A percentile compares a stretch with the other conserved stretches of the same genome.
These are phyloP conservation scores for Apeltes quadracus DNA, from an alignment of 2,113 vertebrate species.

Conservation along the genomic window DNA sequence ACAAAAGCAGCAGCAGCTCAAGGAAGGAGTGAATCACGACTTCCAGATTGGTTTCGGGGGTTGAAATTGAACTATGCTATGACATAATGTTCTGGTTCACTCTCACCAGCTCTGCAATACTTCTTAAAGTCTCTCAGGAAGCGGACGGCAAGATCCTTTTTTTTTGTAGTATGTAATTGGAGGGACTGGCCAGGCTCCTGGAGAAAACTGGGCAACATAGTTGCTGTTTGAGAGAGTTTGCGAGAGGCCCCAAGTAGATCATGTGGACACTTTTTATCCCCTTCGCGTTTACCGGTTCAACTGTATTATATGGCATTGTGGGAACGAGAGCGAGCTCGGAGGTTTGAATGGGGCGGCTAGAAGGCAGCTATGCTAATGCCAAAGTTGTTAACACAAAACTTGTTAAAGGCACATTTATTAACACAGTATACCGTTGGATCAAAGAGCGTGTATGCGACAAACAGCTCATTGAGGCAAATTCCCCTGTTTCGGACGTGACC, in stretches of 20 bases:
- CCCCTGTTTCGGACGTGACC: not conserved
- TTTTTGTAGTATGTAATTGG: not conserved
- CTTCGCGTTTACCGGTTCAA: not conserved
- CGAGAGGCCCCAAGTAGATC: not conserved
- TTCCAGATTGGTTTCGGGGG: slow-evolving; percentile 53
- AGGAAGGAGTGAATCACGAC: slow-evolving; percentile 71
- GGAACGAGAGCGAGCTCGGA: not conserved
- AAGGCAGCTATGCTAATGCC: too few relatives aligned
- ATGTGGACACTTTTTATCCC: not conserved
- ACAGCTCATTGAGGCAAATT: not conserved
- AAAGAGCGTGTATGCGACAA: not conserved
- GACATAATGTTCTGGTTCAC: slow-evolving; percentile 49
- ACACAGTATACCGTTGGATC: not conserved
- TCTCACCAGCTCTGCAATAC: slow-evolving; percentile 34
- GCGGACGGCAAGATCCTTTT: slow-evolving; percentile 9
- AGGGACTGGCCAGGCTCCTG: not conserved
- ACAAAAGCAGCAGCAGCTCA: slow-evolving; percentile 46
- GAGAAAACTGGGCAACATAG: not conserved
- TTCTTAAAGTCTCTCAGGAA: slow-evolving; percentile 18
- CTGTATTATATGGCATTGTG: not conserved
- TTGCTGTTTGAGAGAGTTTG: not conserved
- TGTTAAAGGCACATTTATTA: not conserved
- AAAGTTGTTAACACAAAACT: too few relatives aligned
- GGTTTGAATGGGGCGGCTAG: not conserved
- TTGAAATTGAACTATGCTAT: slow-evolving; percentile 42